phyloP scores from a whole-genome alignment of 2,888 invertebrate genomes.

The Embidobia sp. region DNA sequence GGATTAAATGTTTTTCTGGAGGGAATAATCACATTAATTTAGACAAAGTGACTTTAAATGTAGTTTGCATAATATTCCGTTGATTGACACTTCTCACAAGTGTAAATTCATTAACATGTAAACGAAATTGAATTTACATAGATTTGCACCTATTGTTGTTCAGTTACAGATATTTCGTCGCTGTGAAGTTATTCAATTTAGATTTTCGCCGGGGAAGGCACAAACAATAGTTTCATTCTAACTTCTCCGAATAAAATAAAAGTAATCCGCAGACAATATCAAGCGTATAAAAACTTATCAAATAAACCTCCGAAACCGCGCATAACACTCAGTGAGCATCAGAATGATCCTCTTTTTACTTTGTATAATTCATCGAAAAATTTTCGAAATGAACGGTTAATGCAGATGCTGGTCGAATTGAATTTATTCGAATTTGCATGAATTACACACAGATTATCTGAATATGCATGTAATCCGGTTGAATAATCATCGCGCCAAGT shows the following conservation, averaged over 20 bases:
- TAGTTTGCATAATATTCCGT: constrained; percentile 30
- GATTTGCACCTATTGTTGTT: constrained; percentile 28
- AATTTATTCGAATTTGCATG: constrained; percentile 48
- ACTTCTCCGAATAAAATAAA: not conserved
- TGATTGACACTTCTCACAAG: constrained; percentile 36
- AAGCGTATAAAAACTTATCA: too few species aligned
- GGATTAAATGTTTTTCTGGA: constrained; percentile 50
- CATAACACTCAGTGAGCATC: not conserved
- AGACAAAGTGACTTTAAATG: constrained; percentile 20
- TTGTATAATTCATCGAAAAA: constrained; percentile 13
- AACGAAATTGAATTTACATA: constrained; percentile 35
- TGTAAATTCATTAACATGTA: constrained; percentile 34
- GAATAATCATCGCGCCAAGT: constrained; percentile 33
- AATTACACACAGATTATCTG: constrained; percentile 39
- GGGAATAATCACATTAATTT: constrained; percentile 12
- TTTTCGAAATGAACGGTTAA: constrained; percentile 28
- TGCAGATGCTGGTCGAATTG: constrained; percentile 26
- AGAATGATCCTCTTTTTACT: not conserved
- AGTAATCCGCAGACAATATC: not conserved
- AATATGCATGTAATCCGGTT: constrained; percentile 40
- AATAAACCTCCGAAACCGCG: not conserved
- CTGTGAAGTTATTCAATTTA: constrained; percentile 7
- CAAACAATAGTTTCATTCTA: not conserved
- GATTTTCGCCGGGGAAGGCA: not conserved
- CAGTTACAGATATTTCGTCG: constrained; percentile 11